Evolutionary conservation across 2,797 vertebrate genomes (phyloP), one percentile per base, ranked within the genome.

Genomic region (Sebastes hopkinsi): DNA sequence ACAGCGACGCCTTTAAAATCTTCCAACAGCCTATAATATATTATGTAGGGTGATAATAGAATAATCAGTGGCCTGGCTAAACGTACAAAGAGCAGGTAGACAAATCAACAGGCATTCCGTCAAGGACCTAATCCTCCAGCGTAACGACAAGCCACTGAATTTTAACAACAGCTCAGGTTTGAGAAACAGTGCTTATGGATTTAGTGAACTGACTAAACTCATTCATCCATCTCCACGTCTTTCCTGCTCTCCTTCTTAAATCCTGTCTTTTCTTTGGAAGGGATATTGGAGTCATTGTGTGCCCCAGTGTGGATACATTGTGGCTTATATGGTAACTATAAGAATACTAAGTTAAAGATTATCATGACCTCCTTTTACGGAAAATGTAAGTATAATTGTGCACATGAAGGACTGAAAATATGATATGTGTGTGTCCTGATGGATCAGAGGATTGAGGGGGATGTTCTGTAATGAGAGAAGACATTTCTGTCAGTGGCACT

Each of bases 101-200:
- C 72, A 77, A 67, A 90, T 92, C 89, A 74, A 92, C 88, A 89
- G 61, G 72, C 60, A 58, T 52, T 82, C 82, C 79, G 77, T 86
- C 82, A 68, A 68, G 42, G 84, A 75, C 67, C 77, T 88, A 83
- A 88, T 90, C 84, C 81, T 75, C 67, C 67, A 74, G 67, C 80
- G 83, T 87, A 92, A 93, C 77, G 42, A 88, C 87, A 83, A 88
- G 82, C 46, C 83, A 85, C 87, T 85, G 91, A 88, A 92, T 91
- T 86, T 90, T 87, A 92, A 94, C 86, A 92, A 90, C 87, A 82
- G 84, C 85, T 90, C 83, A 80, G 79, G 83, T 92, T 92, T 90
- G 85, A 89, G 87, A 89, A 92, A 88, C 89, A 89, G 88, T 86
- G 32, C 86, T 88, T 86, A 90, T 60, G 75, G 75, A 65, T 82